Conservation (phyloP, 2,113 vertebrate genomes). For the Peromyscus maniculatus region DNA sequence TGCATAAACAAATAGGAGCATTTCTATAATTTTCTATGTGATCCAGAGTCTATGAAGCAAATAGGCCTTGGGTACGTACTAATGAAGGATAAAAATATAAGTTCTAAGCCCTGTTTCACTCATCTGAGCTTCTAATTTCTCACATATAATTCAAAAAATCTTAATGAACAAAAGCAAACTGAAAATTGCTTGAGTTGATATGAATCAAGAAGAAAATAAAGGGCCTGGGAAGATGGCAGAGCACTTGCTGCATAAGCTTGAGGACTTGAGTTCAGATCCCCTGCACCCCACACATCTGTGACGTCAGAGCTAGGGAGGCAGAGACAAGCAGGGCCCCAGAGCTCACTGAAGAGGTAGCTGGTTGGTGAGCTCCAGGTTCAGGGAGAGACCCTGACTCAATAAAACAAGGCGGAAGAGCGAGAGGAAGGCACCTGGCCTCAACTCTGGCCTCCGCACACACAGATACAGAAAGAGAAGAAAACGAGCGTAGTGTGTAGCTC, state of each 20-base stretch:
- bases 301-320: neutral
- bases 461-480: neutral
- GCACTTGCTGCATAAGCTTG: neutral
- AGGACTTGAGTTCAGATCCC: neutral
- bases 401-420: neutral
- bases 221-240: neutral
- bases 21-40: neutral
- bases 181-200: neutral
- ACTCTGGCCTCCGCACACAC: neutral
- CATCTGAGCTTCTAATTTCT: constrained; percentile 5
- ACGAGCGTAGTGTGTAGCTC: neutral
- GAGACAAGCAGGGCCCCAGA: neutral
- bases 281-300: too few relatives aligned
- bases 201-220: neutral
- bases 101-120: neutral
- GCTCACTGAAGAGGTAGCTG: too few relatives aligned
- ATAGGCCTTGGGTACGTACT: neutral
- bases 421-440: neutral
- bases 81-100: neutral
- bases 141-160: neutral
- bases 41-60: constrained; percentile 8
- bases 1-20: neutral
- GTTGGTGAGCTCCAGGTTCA: neutral
- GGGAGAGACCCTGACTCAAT: neutral
- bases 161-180: neutral